Conservation (phyloP, 2,797 vertebrate species). For the Darevskia nairensis region DNA sequence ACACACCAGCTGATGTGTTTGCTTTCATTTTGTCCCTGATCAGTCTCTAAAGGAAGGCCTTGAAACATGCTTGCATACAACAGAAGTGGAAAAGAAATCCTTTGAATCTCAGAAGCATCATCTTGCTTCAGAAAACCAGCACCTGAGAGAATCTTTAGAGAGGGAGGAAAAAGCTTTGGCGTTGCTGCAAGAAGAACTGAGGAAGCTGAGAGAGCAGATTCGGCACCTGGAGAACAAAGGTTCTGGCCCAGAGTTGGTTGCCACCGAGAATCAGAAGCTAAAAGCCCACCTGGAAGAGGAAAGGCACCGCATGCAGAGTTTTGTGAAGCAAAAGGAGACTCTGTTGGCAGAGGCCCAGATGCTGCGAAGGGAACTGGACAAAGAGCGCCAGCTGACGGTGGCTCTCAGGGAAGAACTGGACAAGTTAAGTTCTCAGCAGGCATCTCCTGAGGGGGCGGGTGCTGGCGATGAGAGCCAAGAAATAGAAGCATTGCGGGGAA, state of each 20-base stretch:
- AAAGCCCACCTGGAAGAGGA: slow-evolving; percentile 88
- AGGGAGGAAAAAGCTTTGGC: slow-evolving; percentile 86
- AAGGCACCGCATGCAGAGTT: slow-evolving; percentile 79
- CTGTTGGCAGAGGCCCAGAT: slow-evolving; percentile 84
- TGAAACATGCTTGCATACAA: slow-evolving; percentile 79
- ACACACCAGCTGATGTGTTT: slow-evolving; percentile 27
- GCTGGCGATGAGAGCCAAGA: slow-evolving; percentile 69
- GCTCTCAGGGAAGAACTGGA: slow-evolving; percentile 84
- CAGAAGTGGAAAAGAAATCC: slow-evolving; percentile 78
- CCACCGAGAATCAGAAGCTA: slow-evolving; percentile 88
- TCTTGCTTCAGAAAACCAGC: slow-evolving; percentile 86
- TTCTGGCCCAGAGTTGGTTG: slow-evolving; percentile 76
- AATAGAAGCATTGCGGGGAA: slow-evolving; percentile 79
- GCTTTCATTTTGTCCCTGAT: slow-evolving; percentile 43
- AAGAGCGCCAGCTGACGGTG: slow-evolving; percentile 81
- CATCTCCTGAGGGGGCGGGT: slow-evolving; percentile 28
- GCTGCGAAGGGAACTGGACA: slow-evolving; percentile 85
- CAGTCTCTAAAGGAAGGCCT: slow-evolving; percentile 85
- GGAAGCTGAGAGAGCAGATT: slow-evolving; percentile 85
- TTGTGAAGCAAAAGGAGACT: slow-evolving; percentile 84
- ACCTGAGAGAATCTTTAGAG: slow-evolving; percentile 85
- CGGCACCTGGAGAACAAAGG: slow-evolving; percentile 84
- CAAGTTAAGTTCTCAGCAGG: slow-evolving; percentile 71
- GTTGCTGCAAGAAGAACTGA: slow-evolving; percentile 86
- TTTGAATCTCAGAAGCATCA: slow-evolving; percentile 81